Percentiles rank a stretch among this genome's conserved stretches.
Evolutionary conservation across 2,797 vertebrate genomes (phyloP).

Genomic region (Sarcoramphus papa): DNA sequence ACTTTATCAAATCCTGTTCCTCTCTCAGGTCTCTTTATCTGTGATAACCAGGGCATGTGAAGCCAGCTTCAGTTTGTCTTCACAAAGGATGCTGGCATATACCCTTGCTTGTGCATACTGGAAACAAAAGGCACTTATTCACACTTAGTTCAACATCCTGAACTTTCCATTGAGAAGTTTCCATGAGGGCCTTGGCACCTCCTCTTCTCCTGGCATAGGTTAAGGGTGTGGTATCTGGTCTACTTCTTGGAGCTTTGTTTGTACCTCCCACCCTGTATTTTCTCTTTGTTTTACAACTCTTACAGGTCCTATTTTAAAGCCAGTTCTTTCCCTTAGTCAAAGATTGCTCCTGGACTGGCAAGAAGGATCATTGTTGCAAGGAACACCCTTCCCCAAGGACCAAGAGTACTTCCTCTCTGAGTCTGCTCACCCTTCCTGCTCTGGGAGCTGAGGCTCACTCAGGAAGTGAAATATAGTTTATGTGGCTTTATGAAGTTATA

Average conservation of each 20-base stretch:
- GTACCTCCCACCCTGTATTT: neutral
- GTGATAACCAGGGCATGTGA: neutral
- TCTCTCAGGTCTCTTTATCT: neutral
- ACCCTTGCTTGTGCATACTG: neutral
- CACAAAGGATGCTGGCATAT: neutral
- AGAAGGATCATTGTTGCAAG: neutral
- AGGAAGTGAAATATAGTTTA: neutral
- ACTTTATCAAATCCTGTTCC: neutral
- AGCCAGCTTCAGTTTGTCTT: neutral
- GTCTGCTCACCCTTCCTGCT: neutral
- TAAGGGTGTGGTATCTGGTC: neutral
- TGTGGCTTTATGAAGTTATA: neutral
- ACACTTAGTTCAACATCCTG: neutral
- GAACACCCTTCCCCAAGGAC: conserved; percentile 29
- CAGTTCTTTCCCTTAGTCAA: conserved; percentile 17
- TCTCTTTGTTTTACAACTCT: neutral
- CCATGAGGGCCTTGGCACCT: neutral
- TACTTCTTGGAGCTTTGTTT: neutral
- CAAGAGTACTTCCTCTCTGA: neutral
- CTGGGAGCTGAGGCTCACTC: neutral
- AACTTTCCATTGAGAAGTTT: neutral
- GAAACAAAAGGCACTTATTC: neutral
- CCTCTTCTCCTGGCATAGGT: neutral
- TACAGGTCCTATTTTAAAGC: neutral
- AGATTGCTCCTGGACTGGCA: neutral